Evolutionary conservation across 2,888 invertebrate genomes (phyloP).

Genomic region (Carpatolechia fugitivella): DNA sequence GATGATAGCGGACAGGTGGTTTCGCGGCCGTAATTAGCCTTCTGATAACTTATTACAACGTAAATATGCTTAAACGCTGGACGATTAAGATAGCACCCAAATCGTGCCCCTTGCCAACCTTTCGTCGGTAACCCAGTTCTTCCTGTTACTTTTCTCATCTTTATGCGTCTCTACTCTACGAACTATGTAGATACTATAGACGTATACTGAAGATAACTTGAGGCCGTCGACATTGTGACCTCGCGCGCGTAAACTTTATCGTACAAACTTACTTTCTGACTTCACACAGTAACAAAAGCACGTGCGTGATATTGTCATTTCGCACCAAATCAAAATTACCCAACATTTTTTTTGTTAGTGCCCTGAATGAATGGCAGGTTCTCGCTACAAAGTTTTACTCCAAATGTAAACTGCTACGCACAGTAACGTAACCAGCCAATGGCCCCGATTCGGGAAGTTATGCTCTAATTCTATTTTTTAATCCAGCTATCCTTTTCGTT

Average conservation of each 20-base stretch:
- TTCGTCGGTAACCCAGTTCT: neutral
- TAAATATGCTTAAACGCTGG: conserved; percentile 69
- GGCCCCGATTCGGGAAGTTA: no score
- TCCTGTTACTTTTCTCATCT: neutral
- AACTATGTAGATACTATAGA: neutral
- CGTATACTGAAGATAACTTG: neutral
- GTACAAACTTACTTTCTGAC: no score
- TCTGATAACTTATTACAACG: conserved; percentile 75
- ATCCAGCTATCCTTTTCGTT: no score
- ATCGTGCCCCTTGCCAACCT: neutral
- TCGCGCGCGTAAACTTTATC: no score
- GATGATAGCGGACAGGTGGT: conserved; percentile 79
- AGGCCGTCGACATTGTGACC: conserved; percentile 3
- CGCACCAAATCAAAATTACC: no score
- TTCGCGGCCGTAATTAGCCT: conserved; percentile 76
- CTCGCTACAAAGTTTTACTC: no score
- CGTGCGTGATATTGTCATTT: no score
- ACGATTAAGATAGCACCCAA: conserved; percentile 67
- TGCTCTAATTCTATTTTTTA: no score
- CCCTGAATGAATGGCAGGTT: no score
- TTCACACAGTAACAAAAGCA: neutral
- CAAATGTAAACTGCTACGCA: no score
- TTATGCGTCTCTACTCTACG: neutral
- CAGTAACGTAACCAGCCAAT: no score
- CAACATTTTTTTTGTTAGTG: no score